Base-by-base conservation (phyloP, 2,113 vertebrate species). In the Cheilinus undulatus region DNA sequence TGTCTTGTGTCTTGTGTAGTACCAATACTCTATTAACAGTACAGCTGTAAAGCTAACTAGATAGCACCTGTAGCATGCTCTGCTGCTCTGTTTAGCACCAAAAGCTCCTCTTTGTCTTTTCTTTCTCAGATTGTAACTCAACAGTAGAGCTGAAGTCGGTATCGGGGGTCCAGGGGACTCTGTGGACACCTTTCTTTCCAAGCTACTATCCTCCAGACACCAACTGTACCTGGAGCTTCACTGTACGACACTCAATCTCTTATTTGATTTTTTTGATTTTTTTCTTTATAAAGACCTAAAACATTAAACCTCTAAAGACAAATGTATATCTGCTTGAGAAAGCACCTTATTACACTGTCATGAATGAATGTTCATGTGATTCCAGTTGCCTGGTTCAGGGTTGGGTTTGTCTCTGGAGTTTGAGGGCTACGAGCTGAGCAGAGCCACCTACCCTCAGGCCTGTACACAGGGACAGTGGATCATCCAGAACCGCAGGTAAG, bases 381-480 rank as follows among this genome's bases (percentile, higher is more conserved):
- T 71, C 19, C 87, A 99, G 97, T 92, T 97, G 10, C 96, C 96
- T 0, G 91, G 93, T 19, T 82, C 87, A 0, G 91, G 91, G 23
- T 93, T 95, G 0, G 97, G 97, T 12, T 77, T 98, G 75, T 90
- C 94, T 23, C 89, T 99, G 73, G 94, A 94, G 89, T 98, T 97
- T 1, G 96, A 98, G 0, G 96, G 96, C 42, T 99, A 99, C 0
- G 92, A 95, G 0, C 91, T 98, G 72, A 91, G 88, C 75, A 90
- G 95, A 70, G 95, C 96, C 78, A 93, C 87, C 28, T 92, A 94
- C 0, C 89, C 93, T 63, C 84, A 95, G 50, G 91, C 86, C 0
- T 99, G 97, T 26, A 95, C 93, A 3, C 97, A 98, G 86, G 97
- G 97, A 54, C 95, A 95, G 89, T 98, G 97, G 97, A 85, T 88